Evolutionary conservation across 2,113 vertebrate species (phyloP), one percentile per base, ranked within the genome.

Genomic region (Rhipidura dahli): DNA sequence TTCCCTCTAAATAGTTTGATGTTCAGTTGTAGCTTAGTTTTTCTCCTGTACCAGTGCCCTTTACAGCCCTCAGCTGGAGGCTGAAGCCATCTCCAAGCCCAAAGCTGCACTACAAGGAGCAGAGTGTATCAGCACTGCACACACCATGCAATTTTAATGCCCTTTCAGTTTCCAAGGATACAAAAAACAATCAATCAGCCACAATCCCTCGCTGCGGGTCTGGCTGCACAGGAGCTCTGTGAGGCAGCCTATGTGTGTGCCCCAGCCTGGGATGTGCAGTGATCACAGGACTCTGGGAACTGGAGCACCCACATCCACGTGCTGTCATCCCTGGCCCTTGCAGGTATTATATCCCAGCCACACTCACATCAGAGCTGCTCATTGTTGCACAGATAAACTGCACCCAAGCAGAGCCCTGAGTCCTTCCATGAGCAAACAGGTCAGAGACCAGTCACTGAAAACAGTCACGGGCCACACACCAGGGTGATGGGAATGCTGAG

Each of bases 121-220:
- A 64, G 87, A 83, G 82, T 40, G 47, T 89, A 64, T 66, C 79
- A 71, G 77, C 79, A 13, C 35, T 19, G 71, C 69, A 30, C 23
- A 5, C 60, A 51, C 77, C 59, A 93, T 95, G 92, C 88, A 95
- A 94, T 94, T 93, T 96, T 95, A 93, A 90, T 96, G 95, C 80
- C 87, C 89, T 92, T 81, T 93, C 89, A 35, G 95, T 97, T 94
- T 90, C 93, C 94, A 96, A 79, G 96, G 96, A 90, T 94, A 96
- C 91, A 79, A 89, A 91, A 95, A 27, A 5, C 78, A 78, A 87
- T 92, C 94, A 82, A 80, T 94, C 79, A 24, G 27, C 15, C 33
- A 59, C 68, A 51, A 44, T 68, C 47, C 44, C 51, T 83, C 0
- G 1, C 87, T 56, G 61, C 1, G 0, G 71, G 45, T 39, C 85